These are phyloP conservation scores for Drosophila ananassae DNA, from an alignment of 1,140 invertebrate genomes.

Conservation along the genomic window DNA sequence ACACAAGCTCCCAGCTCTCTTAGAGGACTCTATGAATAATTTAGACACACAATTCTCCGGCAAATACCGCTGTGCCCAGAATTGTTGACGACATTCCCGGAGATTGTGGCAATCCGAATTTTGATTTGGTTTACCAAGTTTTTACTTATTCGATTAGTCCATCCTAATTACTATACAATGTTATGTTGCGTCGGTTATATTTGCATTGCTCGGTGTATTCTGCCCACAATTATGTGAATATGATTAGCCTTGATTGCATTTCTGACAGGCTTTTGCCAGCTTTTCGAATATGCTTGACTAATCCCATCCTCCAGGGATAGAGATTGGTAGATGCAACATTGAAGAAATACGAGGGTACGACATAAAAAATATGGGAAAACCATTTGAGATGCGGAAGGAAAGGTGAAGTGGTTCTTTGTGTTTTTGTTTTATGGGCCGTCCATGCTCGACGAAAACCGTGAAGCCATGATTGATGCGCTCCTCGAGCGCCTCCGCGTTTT, in stretches of 20 bases:
- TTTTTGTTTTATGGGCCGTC: conserved; percentile 71
- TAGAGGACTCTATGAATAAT: conserved; percentile 46
- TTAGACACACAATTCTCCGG: conserved; percentile 32
- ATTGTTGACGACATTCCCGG: conserved; percentile 38
- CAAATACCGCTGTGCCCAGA: conserved; percentile 24
- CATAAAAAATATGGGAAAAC: conserved; percentile 62
- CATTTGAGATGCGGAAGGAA: conserved; percentile 70
- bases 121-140: conserved; percentile 52
- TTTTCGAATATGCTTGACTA: conserved; percentile 17
- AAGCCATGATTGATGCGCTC: conserved; percentile 71
- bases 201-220: conserved; percentile 2
- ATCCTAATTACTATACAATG: conserved; percentile 46
- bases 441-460: conserved; percentile 42
- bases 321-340: not conserved
- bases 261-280: conserved; percentile 7
- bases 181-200: conserved; percentile 12
- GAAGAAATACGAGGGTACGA: not conserved
- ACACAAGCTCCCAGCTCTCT: not conserved
- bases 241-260: conserved; percentile 34
- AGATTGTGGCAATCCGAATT: conserved; percentile 52
- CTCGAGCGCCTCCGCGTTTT: conserved; percentile 53
- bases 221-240: conserved; percentile 31
- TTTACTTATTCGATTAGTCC: conserved; percentile 34
- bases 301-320: conserved; percentile 4
- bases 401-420: conserved; percentile 28